These are phyloP conservation scores for Pristionchus entomophagus DNA, from an alignment of 2,888 invertebrate species.

Conservation along the genomic window DNA sequence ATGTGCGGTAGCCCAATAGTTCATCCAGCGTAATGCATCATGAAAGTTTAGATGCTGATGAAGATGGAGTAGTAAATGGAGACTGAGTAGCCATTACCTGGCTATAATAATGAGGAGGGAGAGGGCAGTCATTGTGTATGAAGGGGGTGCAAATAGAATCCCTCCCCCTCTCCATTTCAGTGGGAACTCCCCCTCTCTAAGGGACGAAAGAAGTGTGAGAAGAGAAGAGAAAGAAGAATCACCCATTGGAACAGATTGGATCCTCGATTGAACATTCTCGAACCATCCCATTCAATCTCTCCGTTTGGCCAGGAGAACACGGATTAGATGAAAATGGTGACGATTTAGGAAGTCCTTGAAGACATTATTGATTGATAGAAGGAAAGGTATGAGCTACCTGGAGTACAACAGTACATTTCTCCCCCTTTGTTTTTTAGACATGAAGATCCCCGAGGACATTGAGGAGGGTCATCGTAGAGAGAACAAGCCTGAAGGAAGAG, in stretches of 20 bases:
- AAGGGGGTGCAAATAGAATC: neutral
- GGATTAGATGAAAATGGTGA: neutral
- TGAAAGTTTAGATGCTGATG: too few relatives aligned
- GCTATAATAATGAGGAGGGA: neutral
- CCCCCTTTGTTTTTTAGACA: neutral
- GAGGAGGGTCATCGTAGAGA: neutral
- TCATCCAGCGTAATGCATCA: too few relatives aligned
- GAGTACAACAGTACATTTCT: constrained; percentile 40
- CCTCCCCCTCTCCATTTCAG: constrained; percentile 4
- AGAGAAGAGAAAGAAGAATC: constrained; percentile 15
- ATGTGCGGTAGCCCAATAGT: neutral
- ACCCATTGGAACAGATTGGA: constrained; percentile 37
- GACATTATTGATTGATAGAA: neutral
- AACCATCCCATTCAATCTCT: neutral
- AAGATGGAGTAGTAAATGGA: neutral
- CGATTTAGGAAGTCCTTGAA: neutral
- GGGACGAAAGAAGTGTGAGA: constrained; percentile 6
- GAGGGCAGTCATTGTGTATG: neutral
- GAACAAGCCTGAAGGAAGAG: constrained; percentile 34
- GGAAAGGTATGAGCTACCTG: neutral
- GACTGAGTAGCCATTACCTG: neutral
- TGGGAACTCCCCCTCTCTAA: neutral
- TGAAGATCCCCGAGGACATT: neutral
- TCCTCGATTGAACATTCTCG: constrained; percentile 26
- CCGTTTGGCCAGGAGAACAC: neutral